Evolutionary conservation across 1,140 invertebrate species (phyloP).

Genomic region (Brachionus asplanchnoidis): DNA sequence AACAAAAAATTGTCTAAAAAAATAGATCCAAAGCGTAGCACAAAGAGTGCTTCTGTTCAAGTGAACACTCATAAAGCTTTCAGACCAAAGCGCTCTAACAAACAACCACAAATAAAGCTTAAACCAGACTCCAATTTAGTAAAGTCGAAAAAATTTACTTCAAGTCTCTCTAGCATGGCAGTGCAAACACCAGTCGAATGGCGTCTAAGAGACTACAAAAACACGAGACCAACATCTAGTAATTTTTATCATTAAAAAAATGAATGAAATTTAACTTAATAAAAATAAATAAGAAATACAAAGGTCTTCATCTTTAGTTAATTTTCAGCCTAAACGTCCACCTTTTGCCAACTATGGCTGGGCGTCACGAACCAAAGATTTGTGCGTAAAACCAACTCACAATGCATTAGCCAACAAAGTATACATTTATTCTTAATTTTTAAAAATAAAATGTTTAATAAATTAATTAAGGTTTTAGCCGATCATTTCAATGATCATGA

Average conservation of each 20-base stretch:
- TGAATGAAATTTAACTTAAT: background rate
- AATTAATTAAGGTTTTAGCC: background rate
- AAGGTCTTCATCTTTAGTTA: background rate
- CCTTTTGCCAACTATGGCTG: conserved; percentile 40
- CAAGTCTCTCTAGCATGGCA: conserved; percentile 27
- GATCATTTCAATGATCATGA: background rate
- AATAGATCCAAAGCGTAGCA: background rate
- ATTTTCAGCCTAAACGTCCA: conserved; percentile 19
- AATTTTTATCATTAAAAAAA: background rate
- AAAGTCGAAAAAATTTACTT: background rate
- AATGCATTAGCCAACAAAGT: conserved; percentile 33
- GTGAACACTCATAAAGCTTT: background rate
- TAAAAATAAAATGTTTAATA: background rate
- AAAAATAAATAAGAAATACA: background rate
- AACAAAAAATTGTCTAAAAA: background rate
- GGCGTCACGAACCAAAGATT: conserved; percentile 18
- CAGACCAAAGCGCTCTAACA: background rate
- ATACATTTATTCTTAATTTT: background rate
- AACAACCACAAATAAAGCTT: background rate
- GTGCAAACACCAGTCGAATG: conserved; percentile 33
- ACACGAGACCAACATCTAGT: background rate
- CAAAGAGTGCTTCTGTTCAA: background rate
- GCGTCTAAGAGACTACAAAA: conserved; percentile 31
- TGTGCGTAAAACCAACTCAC: conserved; percentile 31
- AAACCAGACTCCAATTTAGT: conserved; percentile 15